Conservation (phyloP, 2,113 vertebrate genomes). For the Clarias magur region DNA sequence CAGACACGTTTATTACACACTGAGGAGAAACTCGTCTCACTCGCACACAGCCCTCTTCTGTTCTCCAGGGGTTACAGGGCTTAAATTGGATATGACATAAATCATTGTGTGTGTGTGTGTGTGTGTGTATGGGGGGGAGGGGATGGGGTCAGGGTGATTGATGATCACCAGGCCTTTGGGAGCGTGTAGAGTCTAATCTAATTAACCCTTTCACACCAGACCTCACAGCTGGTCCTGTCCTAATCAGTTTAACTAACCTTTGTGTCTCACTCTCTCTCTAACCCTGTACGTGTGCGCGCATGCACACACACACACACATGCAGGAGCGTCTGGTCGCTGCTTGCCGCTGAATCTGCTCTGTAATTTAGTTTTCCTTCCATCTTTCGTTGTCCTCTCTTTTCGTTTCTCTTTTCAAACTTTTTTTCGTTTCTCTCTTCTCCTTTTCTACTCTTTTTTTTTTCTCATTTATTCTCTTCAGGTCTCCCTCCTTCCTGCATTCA, state of each 20-base stretch:
- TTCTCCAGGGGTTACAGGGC: background rate
- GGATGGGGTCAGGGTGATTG: background rate
- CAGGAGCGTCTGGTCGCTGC: conserved; percentile 12
- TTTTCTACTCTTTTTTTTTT: conserved; percentile 10
- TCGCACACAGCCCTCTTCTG: too few species aligned
- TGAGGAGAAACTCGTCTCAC: background rate
- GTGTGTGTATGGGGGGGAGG: background rate
- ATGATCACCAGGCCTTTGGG: background rate
- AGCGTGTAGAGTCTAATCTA: background rate
- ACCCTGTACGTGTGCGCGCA: background rate
- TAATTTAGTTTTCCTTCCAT: conserved; percentile 17
- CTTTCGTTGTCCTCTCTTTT: background rate
- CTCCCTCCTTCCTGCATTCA: conserved; percentile 35
- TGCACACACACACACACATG: background rate
- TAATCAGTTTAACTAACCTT: conserved; percentile 27
- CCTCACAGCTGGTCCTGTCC: background rate
- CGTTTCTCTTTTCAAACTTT: background rate
- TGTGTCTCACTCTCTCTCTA: background rate
- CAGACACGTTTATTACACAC: background rate
- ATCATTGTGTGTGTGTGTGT: background rate
- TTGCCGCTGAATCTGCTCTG: background rate
- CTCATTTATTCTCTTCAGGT: background rate
- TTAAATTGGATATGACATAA: background rate
- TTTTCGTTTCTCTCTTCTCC: background rate
- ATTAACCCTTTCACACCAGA: conserved; percentile 23